These are phyloP conservation scores for Montipora sp. DNA, from an alignment of 64 coral and sea anemone species.

Conservation along the genomic window DNA sequence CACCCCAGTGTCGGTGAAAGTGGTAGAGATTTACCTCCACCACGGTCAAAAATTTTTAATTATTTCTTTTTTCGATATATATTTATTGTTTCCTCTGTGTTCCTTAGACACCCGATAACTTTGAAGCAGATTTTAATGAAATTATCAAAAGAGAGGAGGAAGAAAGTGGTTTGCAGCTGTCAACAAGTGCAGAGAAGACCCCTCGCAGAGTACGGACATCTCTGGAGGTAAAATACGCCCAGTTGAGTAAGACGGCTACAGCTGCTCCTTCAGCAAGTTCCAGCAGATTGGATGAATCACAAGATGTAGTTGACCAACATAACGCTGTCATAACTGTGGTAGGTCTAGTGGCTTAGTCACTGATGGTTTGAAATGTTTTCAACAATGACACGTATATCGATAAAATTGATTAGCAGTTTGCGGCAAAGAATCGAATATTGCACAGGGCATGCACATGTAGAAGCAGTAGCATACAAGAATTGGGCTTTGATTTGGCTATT, in stretches of 20 bases:
- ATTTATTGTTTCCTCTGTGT: background rate
- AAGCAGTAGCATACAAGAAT: too few species aligned
- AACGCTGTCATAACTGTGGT: background rate
- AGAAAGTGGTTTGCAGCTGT: conserved; percentile 84
- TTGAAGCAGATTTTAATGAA: conserved; percentile 96
- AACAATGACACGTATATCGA: too few species aligned
- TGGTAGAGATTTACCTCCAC: too few species aligned
- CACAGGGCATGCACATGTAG: too few species aligned
- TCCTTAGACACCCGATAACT: conserved; percentile 84
- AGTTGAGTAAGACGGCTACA: conserved; percentile 17
- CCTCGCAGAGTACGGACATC: conserved; percentile 72
- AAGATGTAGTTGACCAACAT: background rate
- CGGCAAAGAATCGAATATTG: too few species aligned
- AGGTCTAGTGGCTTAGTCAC: background rate
- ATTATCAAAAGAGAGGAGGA: conserved; percentile 94
- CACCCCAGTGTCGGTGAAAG: too few species aligned
- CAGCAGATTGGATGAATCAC: background rate
- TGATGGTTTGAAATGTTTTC: background rate
- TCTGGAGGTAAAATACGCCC: conserved; percentile 50
- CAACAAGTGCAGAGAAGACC: conserved; percentile 47
- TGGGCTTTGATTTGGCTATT: too few species aligned
- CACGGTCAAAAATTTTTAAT: too few species aligned
- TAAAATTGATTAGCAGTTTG: too few species aligned
- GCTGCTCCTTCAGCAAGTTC: background rate
- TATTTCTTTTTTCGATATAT: too few species aligned